Conservation (phyloP, 2,113 vertebrate species). For the Laterallus jamaicensis region DNA sequence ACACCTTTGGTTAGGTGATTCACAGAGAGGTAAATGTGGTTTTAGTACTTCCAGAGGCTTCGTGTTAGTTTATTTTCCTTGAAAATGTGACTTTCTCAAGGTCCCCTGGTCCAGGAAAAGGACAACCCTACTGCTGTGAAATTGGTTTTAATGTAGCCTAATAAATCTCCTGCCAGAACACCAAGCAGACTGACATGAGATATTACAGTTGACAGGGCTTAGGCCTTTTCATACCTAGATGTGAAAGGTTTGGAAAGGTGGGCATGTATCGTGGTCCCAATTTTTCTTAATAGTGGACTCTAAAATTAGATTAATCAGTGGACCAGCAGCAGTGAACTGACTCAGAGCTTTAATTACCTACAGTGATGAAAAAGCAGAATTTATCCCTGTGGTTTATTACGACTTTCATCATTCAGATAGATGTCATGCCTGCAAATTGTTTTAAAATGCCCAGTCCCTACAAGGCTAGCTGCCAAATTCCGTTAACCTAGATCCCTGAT, state of each 20-base stretch:
- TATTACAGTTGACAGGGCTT: background rate
- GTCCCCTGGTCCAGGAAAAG: background rate
- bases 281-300: background rate
- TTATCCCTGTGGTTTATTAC: background rate
- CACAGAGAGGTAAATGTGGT: background rate
- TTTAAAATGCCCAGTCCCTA: background rate
- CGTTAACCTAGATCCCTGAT: background rate
- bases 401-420: background rate
- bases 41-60: background rate
- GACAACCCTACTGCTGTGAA: background rate
- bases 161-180: slow-evolving; percentile 27
- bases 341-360: background rate
- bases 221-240: background rate
- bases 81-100: background rate
- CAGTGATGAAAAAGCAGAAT: slow-evolving; percentile 12
- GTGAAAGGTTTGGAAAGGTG: background rate
- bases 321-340: slow-evolving; percentile 1
- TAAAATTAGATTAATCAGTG: slow-evolving; percentile 21
- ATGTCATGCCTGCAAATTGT: background rate
- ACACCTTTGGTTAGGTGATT: background rate
- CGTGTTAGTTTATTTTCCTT: slow-evolving; percentile 14
- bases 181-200: slow-evolving; percentile 1
- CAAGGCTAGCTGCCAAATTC: background rate
- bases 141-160: background rate
- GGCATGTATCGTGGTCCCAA: background rate